Evolutionary conservation across 2,113 vertebrate genomes (phyloP).

Genomic region (Coryphaenoides rupestris): DNA sequence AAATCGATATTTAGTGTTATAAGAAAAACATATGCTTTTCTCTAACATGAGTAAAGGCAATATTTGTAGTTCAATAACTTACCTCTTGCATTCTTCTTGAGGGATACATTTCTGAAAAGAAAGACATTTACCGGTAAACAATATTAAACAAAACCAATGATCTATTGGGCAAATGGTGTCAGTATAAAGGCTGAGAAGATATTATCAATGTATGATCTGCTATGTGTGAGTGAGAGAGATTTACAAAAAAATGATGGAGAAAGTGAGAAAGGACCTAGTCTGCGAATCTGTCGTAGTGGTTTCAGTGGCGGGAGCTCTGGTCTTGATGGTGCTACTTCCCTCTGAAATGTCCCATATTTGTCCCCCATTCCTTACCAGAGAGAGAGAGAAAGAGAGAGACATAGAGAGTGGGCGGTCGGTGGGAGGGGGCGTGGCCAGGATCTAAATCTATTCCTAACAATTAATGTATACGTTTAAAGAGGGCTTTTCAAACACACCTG

Average conservation of each 20-base stretch:
- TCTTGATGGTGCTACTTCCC: constrained; percentile 62
- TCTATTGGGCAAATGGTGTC: too few relatives aligned
- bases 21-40: background rate
- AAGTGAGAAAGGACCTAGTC: constrained; percentile 54
- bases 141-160: background rate
- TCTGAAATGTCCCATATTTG: constrained; percentile 76
- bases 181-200: too few relatives aligned
- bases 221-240: constrained; percentile 1
- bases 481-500: background rate
- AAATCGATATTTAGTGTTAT: background rate
- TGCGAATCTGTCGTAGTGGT: constrained; percentile 52
- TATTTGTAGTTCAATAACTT: background rate
- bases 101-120: background rate
- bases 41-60: background rate
- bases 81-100: background rate
- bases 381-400: too few relatives aligned
- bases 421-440: background rate
- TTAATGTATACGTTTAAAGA: too few relatives aligned
- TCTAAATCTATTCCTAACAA: too few relatives aligned
- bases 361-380: constrained; percentile 67
- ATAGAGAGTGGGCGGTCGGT: too few relatives aligned
- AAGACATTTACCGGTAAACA: too few relatives aligned
- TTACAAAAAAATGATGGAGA: too few relatives aligned
- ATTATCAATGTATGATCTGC: too few relatives aligned
- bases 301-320: constrained; percentile 59